These are phyloP conservation scores for Thyatira batis DNA, from an alignment of 2,888 invertebrate genomes.

Conservation along the genomic window DNA sequence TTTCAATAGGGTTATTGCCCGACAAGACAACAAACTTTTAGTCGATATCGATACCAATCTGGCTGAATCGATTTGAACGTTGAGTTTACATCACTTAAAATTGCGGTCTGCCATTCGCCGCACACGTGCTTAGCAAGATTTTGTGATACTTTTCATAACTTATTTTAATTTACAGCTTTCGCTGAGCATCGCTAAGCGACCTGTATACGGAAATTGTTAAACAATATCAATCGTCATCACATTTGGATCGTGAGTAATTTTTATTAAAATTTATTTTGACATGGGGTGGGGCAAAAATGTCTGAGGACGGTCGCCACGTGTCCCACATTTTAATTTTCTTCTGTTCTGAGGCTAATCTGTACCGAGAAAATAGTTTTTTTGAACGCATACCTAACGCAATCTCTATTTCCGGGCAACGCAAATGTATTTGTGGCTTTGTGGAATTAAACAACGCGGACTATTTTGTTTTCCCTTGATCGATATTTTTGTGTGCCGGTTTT, in stretches of 20 bases:
- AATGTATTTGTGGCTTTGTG: constrained; percentile 8
- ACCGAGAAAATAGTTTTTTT: constrained; percentile 10
- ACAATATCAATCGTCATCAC: constrained; percentile 50
- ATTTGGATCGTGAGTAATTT: constrained; percentile 61
- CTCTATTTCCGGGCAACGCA: constrained; percentile 11
- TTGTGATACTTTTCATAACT: constrained; percentile 78
- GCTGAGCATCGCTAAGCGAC: constrained; percentile 45
- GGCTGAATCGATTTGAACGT: not conserved
- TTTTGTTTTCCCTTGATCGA: constrained; percentile 59
- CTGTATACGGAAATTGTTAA: constrained; percentile 52
- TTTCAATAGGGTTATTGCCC: too few species aligned
- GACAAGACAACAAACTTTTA: not conserved
- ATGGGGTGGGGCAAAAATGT: constrained; percentile 78
- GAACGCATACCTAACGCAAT: constrained; percentile 2
- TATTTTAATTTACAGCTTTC: constrained; percentile 65
- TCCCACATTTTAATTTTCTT: constrained; percentile 64
- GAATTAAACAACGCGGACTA: constrained; percentile 26
- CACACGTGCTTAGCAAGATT: constrained; percentile 75
- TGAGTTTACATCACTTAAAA: constrained; percentile 39
- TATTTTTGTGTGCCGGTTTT: constrained; percentile 50
- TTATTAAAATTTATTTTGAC: constrained; percentile 63
- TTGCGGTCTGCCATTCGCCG: constrained; percentile 78
- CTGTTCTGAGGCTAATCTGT: constrained; percentile 26
- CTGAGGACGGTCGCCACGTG: constrained; percentile 77
- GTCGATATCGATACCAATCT: not conserved